Conservation (phyloP, 2,113 vertebrate genomes). For the Otocyon megalotis region DNA sequence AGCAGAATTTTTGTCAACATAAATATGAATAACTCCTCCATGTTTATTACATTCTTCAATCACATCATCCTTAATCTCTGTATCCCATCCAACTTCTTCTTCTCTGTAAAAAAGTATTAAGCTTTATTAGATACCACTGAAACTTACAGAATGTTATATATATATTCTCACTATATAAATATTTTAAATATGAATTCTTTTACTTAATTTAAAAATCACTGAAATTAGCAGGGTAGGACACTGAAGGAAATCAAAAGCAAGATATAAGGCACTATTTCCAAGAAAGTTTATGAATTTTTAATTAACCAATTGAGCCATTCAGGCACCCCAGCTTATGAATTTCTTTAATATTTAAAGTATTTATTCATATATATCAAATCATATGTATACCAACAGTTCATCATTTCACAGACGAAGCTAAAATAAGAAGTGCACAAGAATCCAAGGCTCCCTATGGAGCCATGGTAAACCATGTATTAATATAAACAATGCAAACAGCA, state of each 20-base stretch:
- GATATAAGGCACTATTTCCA: neutral
- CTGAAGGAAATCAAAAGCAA: neutral
- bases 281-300: neutral
- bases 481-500: neutral
- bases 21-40: conserved; percentile 97
- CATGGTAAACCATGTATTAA: neutral
- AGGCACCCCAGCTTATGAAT: neutral
- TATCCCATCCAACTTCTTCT: conserved; percentile 95
- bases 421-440: neutral
- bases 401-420: neutral
- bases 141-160: neutral
- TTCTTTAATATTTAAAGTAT: neutral
- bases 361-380: neutral
- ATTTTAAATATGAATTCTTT: neutral
- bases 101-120: conserved; percentile 88
- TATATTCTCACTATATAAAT: neutral
- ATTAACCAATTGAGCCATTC: neutral
- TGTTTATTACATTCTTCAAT: conserved; percentile 99
- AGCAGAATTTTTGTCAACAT: conserved; percentile 97
- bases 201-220: neutral
- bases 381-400: neutral
- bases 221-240: neutral
- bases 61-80: conserved; percentile 97
- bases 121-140: neutral
- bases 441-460: neutral